phyloP scores from a whole-genome alignment of 1,140 invertebrate genomes.

The Drosophila kanapiae region DNA sequence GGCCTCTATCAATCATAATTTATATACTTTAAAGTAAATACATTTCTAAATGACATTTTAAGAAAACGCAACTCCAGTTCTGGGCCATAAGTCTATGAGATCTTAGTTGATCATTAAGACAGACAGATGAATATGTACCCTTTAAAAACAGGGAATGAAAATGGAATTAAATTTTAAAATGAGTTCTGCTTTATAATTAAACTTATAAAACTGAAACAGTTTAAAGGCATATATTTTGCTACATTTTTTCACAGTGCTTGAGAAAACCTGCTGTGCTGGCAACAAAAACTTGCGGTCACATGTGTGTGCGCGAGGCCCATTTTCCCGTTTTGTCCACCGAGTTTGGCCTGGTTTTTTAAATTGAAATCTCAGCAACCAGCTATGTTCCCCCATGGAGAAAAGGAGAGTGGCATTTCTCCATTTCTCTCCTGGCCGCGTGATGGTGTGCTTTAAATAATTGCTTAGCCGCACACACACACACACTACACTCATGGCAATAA shows the following conservation, averaged over 20 bases:
- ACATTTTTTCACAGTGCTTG: not conserved
- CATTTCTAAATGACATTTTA: too few species aligned
- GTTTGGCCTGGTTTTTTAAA: conserved; percentile 51
- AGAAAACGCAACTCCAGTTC: too few species aligned
- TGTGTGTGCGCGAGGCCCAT: conserved; percentile 2
- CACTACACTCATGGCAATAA: conserved; percentile 61
- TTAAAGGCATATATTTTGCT: not conserved
- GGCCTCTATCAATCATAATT: too few species aligned
- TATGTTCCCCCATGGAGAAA: conserved; percentile 10
- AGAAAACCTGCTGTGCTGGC: conserved; percentile 26
- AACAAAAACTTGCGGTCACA: conserved; percentile 31
- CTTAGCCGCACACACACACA: conserved; percentile 54
- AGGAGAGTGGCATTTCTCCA: conserved; percentile 10
- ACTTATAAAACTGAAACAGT: too few species aligned
- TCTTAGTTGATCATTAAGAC: too few species aligned
- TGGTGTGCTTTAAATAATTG: conserved; percentile 71
- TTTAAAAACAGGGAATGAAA: too few species aligned
- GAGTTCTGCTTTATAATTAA: too few species aligned
- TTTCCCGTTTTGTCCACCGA: conserved; percentile 18
- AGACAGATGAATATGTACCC: too few species aligned
- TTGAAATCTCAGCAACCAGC: conserved; percentile 47
- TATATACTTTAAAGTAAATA: too few species aligned
- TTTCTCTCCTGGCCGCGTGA: not conserved
- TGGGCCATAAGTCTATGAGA: too few species aligned
- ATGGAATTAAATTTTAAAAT: too few species aligned